Evolutionary conservation across 23 tunicate species (phyloP).

Genomic region (Trididemnum nubilum): DNA sequence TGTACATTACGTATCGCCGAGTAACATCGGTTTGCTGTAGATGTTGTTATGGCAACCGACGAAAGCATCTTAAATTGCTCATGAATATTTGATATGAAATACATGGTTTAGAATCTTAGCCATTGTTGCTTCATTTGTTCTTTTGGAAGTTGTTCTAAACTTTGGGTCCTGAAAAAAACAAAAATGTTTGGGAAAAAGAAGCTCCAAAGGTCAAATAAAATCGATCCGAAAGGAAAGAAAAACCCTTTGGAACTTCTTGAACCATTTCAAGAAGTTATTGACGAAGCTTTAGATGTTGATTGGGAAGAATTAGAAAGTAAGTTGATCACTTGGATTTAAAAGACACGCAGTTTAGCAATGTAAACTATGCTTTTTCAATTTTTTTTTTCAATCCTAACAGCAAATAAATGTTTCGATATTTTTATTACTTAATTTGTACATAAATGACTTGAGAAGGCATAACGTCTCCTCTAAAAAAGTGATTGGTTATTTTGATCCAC

Average conservation of each 20-base stretch:
- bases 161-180: not conserved
- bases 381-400: not conserved
- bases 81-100: constrained; percentile 9
- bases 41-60: constrained; percentile 6
- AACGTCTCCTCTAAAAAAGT: too few relatives aligned
- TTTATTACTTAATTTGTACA: too few relatives aligned
- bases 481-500: too few relatives aligned
- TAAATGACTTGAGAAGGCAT: too few relatives aligned
- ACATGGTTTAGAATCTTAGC: too few relatives aligned
- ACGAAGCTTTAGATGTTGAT: constrained; percentile 62
- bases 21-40: not conserved
- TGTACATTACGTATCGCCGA: too few relatives aligned
- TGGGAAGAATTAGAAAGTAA: constrained; percentile 58
- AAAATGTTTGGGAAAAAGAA: constrained; percentile 28
- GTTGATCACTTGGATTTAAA: too few relatives aligned
- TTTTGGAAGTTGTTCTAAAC: too few relatives aligned
- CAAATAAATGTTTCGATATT: too few relatives aligned
- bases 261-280: constrained; percentile 80
- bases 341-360: too few relatives aligned
- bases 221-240: constrained; percentile 9
- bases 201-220: constrained; percentile 8
- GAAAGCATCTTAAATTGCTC: not conserved
- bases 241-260: constrained; percentile 26
- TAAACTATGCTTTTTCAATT: not conserved
- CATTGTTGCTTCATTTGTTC: too few relatives aligned